Conservation (phyloP, 2,797 vertebrate species). For the Protosalanx chinensis region DNA sequence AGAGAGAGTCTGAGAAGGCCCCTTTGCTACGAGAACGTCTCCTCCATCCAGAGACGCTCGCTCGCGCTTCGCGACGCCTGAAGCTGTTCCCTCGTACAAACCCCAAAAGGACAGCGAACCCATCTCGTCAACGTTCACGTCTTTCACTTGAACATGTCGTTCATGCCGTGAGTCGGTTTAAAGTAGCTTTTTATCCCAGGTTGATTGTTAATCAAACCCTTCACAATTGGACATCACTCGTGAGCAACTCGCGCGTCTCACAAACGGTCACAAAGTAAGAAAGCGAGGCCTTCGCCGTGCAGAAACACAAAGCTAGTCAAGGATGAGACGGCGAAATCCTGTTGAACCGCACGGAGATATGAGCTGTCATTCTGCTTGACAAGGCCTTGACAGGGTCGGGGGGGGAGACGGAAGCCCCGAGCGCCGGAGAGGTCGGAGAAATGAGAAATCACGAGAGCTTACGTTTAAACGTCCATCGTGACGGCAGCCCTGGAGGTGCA, state of each 20-base stretch:
- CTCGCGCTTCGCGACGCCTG: neutral
- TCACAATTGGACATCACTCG: neutral
- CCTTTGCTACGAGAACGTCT: neutral
- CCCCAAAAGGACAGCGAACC: neutral
- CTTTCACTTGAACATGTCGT: neutral
- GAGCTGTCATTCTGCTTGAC: too few species aligned
- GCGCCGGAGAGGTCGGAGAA: neutral
- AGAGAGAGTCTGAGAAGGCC: neutral
- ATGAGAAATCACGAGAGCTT: conserved; percentile 4
- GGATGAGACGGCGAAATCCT: neutral
- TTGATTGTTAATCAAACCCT: neutral
- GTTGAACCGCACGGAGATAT: neutral
- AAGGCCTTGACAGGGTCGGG: neutral
- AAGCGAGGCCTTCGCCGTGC: neutral
- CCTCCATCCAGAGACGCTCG: neutral
- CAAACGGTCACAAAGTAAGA: neutral
- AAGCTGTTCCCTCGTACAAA: neutral
- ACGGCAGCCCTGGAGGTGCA: conserved; percentile 3
- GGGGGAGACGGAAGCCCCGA: neutral
- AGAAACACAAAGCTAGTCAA: neutral
- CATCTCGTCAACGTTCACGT: neutral
- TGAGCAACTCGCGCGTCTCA: neutral
- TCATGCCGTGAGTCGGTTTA: neutral
- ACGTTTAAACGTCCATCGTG: conserved; percentile 27
- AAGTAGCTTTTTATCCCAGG: neutral